These are phyloP conservation scores for Platyrinchus mystaceus DNA, from an alignment of 2,797 vertebrate genomes.

Conservation along the genomic window DNA sequence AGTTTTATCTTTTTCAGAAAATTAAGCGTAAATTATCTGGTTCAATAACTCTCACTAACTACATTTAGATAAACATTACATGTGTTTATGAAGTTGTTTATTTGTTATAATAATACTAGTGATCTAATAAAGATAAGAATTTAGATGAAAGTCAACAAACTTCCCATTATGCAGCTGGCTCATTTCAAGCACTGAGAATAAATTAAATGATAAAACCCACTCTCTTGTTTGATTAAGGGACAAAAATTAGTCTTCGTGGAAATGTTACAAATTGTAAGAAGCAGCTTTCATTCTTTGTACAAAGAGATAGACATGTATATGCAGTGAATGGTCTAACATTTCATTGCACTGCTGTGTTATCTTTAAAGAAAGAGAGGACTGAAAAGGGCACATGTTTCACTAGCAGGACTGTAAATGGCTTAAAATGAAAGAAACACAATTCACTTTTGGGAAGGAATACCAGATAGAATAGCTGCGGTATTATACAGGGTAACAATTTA, in stretches of 20 bases:
- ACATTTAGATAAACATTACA: slow-evolving; percentile 82
- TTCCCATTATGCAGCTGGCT: slow-evolving; percentile 68
- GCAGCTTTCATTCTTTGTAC: slow-evolving; percentile 28
- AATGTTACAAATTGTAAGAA: slow-evolving; percentile 53
- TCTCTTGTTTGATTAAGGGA: slow-evolving; percentile 60
- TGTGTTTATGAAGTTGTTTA: slow-evolving; percentile 87
- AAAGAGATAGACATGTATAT: slow-evolving; percentile 9
- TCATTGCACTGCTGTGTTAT: not conserved
- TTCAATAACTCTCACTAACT: slow-evolving; percentile 84
- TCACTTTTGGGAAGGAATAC: slow-evolving; percentile 1
- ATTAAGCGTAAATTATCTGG: slow-evolving; percentile 88
- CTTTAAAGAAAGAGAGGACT: slow-evolving; percentile 4
- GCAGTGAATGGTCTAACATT: slow-evolving; percentile 1
- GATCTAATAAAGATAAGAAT: slow-evolving; percentile 75
- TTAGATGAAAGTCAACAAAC: slow-evolving; percentile 71
- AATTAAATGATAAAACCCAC: slow-evolving; percentile 72
- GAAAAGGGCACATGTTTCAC: slow-evolving; percentile 2
- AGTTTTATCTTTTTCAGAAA: slow-evolving; percentile 91
- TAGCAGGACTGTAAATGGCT: slow-evolving; percentile 34
- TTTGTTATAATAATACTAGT: slow-evolving; percentile 83
- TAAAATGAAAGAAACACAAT: slow-evolving; percentile 51
- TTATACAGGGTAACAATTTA: not conserved
- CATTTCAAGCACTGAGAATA: slow-evolving; percentile 71
- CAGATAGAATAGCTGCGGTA: not conserved
- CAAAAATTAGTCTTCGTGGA: slow-evolving; percentile 66